Percentiles rank a stretch among this genome's conserved stretches.
These are phyloP conservation scores for Drosophila kuntzei DNA, from an alignment of 2,888 invertebrate species.

Conservation along the genomic window DNA sequence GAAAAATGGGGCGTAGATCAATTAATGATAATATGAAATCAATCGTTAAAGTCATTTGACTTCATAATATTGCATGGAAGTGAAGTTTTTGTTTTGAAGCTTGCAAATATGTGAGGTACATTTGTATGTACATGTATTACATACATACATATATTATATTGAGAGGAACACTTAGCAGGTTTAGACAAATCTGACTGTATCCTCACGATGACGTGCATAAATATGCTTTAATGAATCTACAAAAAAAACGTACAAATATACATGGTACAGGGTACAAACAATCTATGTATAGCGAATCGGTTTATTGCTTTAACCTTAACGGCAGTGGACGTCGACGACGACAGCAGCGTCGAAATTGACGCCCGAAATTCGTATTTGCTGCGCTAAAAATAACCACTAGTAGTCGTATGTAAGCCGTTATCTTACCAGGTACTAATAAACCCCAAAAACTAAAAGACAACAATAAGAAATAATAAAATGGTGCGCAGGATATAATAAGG, in stretches of 20 bases:
- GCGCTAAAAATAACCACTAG: conserved; percentile 51
- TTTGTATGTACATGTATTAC: too few relatives aligned
- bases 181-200: too few relatives aligned
- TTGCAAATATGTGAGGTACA: background rate
- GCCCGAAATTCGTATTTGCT: conserved; percentile 45
- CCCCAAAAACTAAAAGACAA: background rate
- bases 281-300: background rate
- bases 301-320: conserved; percentile 47
- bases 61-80: background rate
- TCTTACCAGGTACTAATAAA: conserved; percentile 9
- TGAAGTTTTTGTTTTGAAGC: background rate
- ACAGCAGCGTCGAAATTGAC: conserved; percentile 6
- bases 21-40: background rate
- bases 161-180: too few relatives aligned
- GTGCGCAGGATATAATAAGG: background rate
- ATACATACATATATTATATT: too few relatives aligned
- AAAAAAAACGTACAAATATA: too few relatives aligned
- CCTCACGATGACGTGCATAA: too few relatives aligned
- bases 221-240: background rate
- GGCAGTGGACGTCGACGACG: too few relatives aligned
- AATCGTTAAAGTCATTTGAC: background rate
- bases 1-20: background rate
- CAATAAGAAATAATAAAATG: background rate
- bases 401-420: conserved; percentile 17
- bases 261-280: too few relatives aligned